These are phyloP conservation scores for Caenorhabditis afra DNA, from an alignment of 2,888 invertebrate species.

Conservation along the genomic window DNA sequence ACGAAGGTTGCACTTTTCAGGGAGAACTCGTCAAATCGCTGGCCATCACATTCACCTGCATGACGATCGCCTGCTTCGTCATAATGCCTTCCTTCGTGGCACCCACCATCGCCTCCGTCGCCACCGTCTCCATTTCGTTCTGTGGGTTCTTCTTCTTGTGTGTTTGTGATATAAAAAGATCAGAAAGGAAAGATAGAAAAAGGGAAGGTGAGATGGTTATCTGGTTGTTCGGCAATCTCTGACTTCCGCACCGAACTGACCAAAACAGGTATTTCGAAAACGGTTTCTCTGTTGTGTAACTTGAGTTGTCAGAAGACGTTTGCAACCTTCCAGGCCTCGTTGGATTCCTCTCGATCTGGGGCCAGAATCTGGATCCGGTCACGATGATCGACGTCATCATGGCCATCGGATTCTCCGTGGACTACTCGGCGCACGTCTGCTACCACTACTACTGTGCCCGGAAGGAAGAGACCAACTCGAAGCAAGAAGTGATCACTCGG, in stretches of 20 bases:
- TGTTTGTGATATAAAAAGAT: constrained; percentile 14
- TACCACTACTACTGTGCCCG: constrained; percentile 86
- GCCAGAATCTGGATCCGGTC: constrained; percentile 75
- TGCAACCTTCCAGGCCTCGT: constrained; percentile 63
- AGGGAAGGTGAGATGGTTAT: background rate
- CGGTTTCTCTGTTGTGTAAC: no score
- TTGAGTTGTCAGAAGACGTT: no score
- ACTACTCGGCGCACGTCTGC: constrained; percentile 93
- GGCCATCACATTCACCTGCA: constrained; percentile 74
- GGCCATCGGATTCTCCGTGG: constrained; percentile 92
- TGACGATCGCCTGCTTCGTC: constrained; percentile 75
- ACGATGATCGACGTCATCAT: constrained; percentile 77
- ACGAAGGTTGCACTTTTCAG: constrained; percentile 48
- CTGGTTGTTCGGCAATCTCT: background rate
- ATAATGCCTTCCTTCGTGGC: constrained; percentile 73
- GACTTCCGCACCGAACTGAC: no score
- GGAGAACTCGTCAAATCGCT: constrained; percentile 76
- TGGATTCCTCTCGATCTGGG: constrained; percentile 75
- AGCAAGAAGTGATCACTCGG: constrained; percentile 56
- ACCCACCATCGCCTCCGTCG: constrained; percentile 70
- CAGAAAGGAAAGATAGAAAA: background rate
- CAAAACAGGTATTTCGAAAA: no score
- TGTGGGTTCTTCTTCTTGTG: no score
- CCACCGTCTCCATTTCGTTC: constrained; percentile 75
- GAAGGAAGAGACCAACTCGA: constrained; percentile 28